Percentiles rank a stretch among this genome's conserved stretches.
phyloP scores from a whole-genome alignment of 92 coral and sea anemone genomes.

The Zoanthus sociatus region DNA sequence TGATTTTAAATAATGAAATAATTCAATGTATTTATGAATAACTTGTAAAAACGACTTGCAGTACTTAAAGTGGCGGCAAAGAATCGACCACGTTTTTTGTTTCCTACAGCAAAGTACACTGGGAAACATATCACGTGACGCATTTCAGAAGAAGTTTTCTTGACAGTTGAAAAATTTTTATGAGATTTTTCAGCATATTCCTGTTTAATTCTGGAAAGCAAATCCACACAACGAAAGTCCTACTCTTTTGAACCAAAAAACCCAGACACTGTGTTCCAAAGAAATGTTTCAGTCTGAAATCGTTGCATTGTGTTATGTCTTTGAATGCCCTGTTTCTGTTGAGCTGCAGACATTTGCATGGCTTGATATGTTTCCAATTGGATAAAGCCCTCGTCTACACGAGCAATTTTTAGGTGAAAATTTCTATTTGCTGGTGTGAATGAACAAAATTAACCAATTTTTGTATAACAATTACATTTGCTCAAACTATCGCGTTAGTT shows the following conservation, averaged over 20 bases:
- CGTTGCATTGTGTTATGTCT: neutral
- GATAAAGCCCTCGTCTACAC: too few relatives aligned
- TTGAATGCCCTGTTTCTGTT: neutral
- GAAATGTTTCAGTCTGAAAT: conserved; percentile 14
- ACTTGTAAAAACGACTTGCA: conserved; percentile 15
- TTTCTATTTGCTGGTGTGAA: too few relatives aligned
- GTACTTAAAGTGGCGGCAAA: conserved; percentile 37
- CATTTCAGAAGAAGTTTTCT: neutral
- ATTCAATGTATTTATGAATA: neutral
- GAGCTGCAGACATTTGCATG: neutral
- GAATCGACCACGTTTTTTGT: conserved; percentile 31
- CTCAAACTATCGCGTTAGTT: too few relatives aligned
- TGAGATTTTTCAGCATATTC: neutral
- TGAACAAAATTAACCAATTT: too few relatives aligned
- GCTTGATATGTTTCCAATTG: neutral
- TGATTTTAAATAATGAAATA: conserved; percentile 11
- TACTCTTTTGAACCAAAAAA: neutral
- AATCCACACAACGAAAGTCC: neutral
- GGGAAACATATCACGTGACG: conserved; percentile 51
- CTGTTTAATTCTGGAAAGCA: neutral
- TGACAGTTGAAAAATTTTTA: neutral
- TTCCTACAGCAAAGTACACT: conserved; percentile 44
- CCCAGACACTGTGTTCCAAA: neutral
- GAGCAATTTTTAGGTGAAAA: too few relatives aligned
- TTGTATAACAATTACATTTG: too few relatives aligned